phyloP scores from a whole-genome alignment of 2,797 vertebrate genomes.

The Phaenicophaeus curvirostris region DNA sequence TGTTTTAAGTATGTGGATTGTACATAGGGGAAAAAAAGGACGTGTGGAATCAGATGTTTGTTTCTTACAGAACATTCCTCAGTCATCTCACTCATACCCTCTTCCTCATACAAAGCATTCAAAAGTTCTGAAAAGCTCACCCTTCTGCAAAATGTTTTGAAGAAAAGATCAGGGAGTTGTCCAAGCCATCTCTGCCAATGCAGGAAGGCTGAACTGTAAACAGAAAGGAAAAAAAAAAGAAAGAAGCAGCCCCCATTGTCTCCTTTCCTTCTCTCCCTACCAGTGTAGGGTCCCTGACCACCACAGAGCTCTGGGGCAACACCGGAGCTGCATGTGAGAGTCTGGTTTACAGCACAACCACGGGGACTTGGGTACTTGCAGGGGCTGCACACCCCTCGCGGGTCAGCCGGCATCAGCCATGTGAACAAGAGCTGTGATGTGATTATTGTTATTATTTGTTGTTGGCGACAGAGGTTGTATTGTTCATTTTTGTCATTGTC shows the following conservation, averaged over 20 bases:
- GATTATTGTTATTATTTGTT: background rate
- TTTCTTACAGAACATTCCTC: conserved; percentile 10
- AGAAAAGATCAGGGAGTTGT: background rate
- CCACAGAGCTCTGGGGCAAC: background rate
- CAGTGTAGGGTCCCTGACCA: background rate
- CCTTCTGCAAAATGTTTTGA: background rate
- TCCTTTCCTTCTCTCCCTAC: background rate
- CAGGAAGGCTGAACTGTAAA: background rate
- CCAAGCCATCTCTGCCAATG: background rate
- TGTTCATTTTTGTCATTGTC: background rate
- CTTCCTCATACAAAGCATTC: conserved; percentile 27
- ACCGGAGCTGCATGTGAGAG: background rate
- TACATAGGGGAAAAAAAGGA: conserved; percentile 7
- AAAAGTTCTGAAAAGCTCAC: background rate
- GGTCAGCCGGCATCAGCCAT: background rate
- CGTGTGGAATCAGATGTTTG: conserved; percentile 12
- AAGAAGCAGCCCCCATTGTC: fast-evolving
- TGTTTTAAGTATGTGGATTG: conserved; percentile 32
- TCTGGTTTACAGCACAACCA: conserved; percentile 3
- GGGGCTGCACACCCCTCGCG: background rate
- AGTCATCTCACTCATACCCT: conserved; percentile 33
- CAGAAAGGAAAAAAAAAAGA: too few relatives aligned
- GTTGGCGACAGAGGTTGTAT: background rate
- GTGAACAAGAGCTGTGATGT: conserved; percentile 50
- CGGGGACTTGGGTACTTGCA: background rate